Conservation (phyloP, 2,113 vertebrate genomes). For the Hassar affinis region DNA sequence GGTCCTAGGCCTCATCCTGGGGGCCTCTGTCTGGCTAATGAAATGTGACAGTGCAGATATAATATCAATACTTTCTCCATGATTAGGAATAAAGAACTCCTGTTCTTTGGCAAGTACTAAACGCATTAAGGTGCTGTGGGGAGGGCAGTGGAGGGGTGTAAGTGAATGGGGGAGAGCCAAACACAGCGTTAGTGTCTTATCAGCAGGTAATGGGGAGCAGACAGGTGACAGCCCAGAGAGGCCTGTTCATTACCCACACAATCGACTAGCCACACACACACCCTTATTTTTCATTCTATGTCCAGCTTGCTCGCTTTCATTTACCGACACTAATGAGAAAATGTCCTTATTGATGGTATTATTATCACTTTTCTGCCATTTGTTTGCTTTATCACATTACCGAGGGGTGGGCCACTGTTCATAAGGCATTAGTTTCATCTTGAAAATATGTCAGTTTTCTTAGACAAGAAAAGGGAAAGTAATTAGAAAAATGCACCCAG, state of each 20-base stretch:
- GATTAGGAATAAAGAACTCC: constrained; percentile 84
- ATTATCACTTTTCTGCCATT: constrained; percentile 55
- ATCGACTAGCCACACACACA: constrained; percentile 52
- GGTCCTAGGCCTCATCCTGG: constrained; percentile 54
- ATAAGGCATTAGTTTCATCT: constrained; percentile 53
- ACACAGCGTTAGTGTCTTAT: constrained; percentile 58
- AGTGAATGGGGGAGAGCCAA: constrained; percentile 38
- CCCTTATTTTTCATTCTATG: constrained; percentile 57
- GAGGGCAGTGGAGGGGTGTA: constrained; percentile 20
- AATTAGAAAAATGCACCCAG: constrained; percentile 46
- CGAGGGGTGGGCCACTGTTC: constrained; percentile 47
- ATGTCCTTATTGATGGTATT: constrained; percentile 60
- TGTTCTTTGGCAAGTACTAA: constrained; percentile 78
- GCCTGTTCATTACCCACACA: constrained; percentile 58
- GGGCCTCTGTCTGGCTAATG: constrained; percentile 76
- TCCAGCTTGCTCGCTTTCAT: constrained; percentile 53
- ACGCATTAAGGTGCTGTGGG: constrained; percentile 59
- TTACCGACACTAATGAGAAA: constrained; percentile 62
- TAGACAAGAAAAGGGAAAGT: constrained; percentile 30
- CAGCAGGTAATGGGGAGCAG: constrained; percentile 61
- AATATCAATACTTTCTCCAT: constrained; percentile 87
- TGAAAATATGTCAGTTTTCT: constrained; percentile 46
- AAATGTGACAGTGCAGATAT: constrained; percentile 87
- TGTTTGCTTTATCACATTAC: constrained; percentile 57
- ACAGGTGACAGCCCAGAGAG: constrained; percentile 59